These are phyloP conservation scores for Pterocles gutturalis DNA, from an alignment of 2,113 vertebrate species.

Conservation along the genomic window DNA sequence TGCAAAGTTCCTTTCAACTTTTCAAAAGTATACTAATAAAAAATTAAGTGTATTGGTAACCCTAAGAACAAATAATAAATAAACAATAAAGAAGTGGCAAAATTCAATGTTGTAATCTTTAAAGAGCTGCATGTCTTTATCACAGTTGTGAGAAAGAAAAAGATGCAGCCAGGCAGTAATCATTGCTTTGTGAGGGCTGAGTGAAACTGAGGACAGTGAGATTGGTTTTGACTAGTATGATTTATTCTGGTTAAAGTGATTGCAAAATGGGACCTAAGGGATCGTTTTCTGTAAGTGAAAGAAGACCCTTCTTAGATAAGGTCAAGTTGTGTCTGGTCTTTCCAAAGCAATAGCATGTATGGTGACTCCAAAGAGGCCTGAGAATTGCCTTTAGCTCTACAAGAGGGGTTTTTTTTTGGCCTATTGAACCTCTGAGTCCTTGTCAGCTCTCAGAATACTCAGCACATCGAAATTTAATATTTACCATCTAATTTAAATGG, in stretches of 20 bases:
- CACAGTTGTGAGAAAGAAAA: not conserved
- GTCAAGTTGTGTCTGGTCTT: not conserved
- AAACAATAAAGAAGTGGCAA: not conserved
- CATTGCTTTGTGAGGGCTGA: not conserved
- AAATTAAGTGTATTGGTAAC: not conserved
- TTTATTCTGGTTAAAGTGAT: not conserved
- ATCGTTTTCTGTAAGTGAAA: not conserved
- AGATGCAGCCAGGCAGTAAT: not conserved
- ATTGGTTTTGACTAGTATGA: not conserved
- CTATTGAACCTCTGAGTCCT: not conserved
- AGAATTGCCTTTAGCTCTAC: not conserved
- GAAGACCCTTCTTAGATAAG: not conserved
- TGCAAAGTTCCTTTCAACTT: not conserved
- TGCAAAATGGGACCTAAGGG: not conserved
- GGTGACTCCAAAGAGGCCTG: not conserved
- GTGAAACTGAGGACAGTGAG: not conserved
- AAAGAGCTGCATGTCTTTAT: not conserved
- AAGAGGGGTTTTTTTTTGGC: not conserved
- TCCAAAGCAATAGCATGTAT: not conserved
- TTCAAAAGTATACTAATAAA: not conserved
- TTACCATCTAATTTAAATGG: not conserved
- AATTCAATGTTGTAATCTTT: not conserved
- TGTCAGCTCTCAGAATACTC: not conserved
- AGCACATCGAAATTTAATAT: not conserved
- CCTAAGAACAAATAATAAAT: not conserved